phyloP scores from a whole-genome alignment of 2,888 invertebrate species.

The Craniophora ligustri region DNA sequence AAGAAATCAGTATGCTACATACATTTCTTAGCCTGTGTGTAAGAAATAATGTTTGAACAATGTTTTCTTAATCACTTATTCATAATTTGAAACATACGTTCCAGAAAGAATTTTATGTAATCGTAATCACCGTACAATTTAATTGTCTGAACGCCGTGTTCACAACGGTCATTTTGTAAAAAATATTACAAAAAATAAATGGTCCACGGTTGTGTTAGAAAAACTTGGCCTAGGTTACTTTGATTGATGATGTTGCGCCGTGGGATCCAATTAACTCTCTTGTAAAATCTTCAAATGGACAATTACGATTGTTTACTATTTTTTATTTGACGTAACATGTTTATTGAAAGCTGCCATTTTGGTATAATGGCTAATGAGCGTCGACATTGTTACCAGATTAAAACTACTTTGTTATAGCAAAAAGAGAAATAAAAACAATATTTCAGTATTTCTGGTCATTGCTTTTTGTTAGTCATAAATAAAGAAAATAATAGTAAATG shows the following conservation, averaged over 20 bases:
- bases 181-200: slow-evolving; percentile 24
- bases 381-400: not conserved
- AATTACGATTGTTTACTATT: slow-evolving; percentile 40
- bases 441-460: too few species aligned
- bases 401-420: not conserved
- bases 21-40: too few species aligned
- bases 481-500: too few species aligned
- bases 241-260: slow-evolving; percentile 50
- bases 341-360: slow-evolving; percentile 35
- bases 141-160: slow-evolving; percentile 26
- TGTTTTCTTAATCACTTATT: not conserved
- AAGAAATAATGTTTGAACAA: not conserved
- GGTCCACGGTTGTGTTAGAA: slow-evolving; percentile 30
- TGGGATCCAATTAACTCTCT: slow-evolving; percentile 55
- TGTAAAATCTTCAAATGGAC: slow-evolving; percentile 39
- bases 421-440: too few species aligned
- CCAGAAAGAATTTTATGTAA: slow-evolving; percentile 7
- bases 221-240: slow-evolving; percentile 35
- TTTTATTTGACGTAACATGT: slow-evolving; percentile 25
- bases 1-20: too few species aligned
- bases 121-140: slow-evolving; percentile 20
- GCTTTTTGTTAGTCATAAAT: too few species aligned
- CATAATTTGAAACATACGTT: slow-evolving; percentile 13
- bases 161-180: slow-evolving; percentile 34
- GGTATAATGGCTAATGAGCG: not conserved